These are phyloP conservation scores for Drosophila pseudotalamancana DNA, from an alignment of 2,888 invertebrate genomes.

Conservation along the genomic window DNA sequence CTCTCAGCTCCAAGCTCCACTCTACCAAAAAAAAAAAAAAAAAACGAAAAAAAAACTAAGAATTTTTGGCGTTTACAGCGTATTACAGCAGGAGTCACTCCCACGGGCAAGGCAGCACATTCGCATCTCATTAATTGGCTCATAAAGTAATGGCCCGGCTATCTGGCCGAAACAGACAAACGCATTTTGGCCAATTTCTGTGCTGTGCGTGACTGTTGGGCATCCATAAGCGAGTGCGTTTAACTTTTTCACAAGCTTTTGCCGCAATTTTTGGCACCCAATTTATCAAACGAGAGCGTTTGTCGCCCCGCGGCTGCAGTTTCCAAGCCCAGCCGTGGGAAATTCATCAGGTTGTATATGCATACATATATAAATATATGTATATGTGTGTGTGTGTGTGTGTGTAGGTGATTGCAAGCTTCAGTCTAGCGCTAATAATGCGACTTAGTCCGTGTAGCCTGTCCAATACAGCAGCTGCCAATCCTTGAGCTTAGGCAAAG, in stretches of 20 bases:
- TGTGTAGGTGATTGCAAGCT: slow-evolving; percentile 35
- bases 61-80: slow-evolving; percentile 14
- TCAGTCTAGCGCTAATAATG: slow-evolving; percentile 73
- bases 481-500: slow-evolving; percentile 60
- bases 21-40: no score
- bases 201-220: slow-evolving; percentile 70
- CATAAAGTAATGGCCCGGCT: slow-evolving; percentile 64
- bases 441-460: slow-evolving; percentile 55
- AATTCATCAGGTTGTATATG: slow-evolving; percentile 42
- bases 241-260: slow-evolving; percentile 75
- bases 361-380: no score
- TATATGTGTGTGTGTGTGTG: no score
- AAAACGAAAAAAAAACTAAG: slow-evolving; percentile 14
- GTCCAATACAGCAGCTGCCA: slow-evolving; percentile 28
- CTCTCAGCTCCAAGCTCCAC: slow-evolving; percentile 30
- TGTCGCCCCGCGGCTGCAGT: slow-evolving; percentile 60
- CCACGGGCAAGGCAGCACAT: slow-evolving; percentile 57
- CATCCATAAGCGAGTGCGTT: slow-evolving; percentile 70
- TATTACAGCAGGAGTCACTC: slow-evolving; percentile 59
- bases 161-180: slow-evolving; percentile 11
- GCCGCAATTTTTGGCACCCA: slow-evolving; percentile 80
- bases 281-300: slow-evolving; percentile 66
- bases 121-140: slow-evolving; percentile 70
- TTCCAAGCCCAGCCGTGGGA: slow-evolving; percentile 73
- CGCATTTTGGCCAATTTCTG: slow-evolving; percentile 1